Base-by-base conservation (phyloP, 2,888 invertebrate genomes). In the Auanema sp. region DNA sequence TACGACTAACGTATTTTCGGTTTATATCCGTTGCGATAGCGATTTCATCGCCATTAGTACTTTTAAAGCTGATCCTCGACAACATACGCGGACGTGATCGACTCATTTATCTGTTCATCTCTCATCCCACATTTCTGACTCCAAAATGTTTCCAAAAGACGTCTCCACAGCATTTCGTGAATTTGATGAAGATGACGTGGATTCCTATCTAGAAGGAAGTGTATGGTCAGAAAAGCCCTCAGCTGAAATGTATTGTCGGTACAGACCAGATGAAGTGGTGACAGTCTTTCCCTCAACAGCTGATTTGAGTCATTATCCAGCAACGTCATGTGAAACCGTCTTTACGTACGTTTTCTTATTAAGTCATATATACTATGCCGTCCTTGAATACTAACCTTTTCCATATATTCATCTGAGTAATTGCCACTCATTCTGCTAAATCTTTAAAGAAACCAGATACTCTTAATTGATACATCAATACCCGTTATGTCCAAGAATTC, bases 151-250 rank as follows among this genome's bases (percentile, higher is more conserved):
- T 47, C 21, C 16, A 18, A 47, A 18, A 47, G 16, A 16, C 10
- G 47, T 6, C 47, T 10, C 47, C 47, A 16, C 52, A 16, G 33
- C 16, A 16, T 55, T 55, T 12, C 63, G 63, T 5, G 60, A 60
- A 21, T 64, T 64, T 47, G 72, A 72, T 54, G 72, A 72, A 33
- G 67, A 67, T 16, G 69, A 72, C 33, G 57, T 72, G 8, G 65
- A 69, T 21, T 70, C 66, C 21, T 72, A 72, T 52, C 58, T 72
- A 4, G 72, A 72, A 51, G 69, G 69, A 4, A 70, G 69, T 6
- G 67, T 70, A 24, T 70, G 69, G 69, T 67, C 67, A 43, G 69
- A 70, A 43, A 70, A 67, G 18, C 67, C 69, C 18, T 60, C 69
- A 18, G 66, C 66, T n/a, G 64, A 55, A 24, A 65, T 65, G 21